Base-by-base conservation (phyloP, 1,140 invertebrate genomes). In the Aphelenchoides fujianensis region DNA sequence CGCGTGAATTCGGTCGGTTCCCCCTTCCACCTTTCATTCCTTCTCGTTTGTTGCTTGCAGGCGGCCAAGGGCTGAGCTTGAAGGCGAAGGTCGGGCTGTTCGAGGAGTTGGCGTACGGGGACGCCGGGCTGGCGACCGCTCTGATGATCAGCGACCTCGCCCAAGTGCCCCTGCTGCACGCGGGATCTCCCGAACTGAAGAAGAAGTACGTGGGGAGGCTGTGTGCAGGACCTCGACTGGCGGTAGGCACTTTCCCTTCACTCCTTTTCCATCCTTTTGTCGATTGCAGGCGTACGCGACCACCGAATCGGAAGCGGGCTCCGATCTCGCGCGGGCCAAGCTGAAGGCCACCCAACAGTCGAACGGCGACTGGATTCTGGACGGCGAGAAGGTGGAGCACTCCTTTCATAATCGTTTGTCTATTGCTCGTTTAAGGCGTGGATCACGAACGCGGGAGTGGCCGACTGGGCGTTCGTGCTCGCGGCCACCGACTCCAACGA, bases 391-490 rank as follows among this genome's bases (percentile, higher is more conserved):
- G 86, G 97, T 97, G 94, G 70, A 71, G 37, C 30, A 79, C 32
- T 74, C 16, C 31, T 5, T 78, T 19, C 34, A 75, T 32, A 74
- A 74, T n/a, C n/a, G n/a, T n/a, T n/a, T n/a, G n/a, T n/a, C n/a
- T n/a, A n/a, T n/a, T n/a, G n/a, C 63, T 71, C 68, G n/a, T 37
- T 31, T 54, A 74, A 74, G 41, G 73, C 35, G 27, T 74, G 72
- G 75, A 74, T 98, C 77, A 98, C 95, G 52, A 96, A 97, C 85
- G 94, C 92, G 35, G 94, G 94, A 31, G 90, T 94, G 37, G 95
- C 95, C 30, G 94, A 93, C 85, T 98, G 94, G 94, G 97, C 94
- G 83, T 97, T 97, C 84, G 91, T 98, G 23, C 86, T 98, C 64
- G 93, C 95, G 0, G 88, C 93, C 74, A 95, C 94, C 0, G 90